Percentiles rank a stretch among this genome's conserved stretches.
Conservation (phyloP, 2,888 invertebrate genomes). For the Tuta absoluta region DNA sequence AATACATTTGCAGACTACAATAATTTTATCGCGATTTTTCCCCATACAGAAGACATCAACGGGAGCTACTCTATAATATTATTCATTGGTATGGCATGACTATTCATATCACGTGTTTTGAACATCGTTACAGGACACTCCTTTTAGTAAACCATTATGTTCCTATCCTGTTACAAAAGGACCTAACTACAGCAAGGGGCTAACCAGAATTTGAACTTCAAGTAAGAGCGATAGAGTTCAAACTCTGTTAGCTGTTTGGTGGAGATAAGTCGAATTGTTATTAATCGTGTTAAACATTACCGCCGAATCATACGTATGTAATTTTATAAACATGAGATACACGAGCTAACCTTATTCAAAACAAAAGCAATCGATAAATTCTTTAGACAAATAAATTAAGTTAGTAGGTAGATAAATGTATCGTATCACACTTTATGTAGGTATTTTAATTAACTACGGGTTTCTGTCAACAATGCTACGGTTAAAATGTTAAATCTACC, state of each 20-base stretch:
- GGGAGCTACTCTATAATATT: conserved; percentile 22
- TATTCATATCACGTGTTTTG: conserved; percentile 32
- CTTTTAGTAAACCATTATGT: conserved; percentile 46
- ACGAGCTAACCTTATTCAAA: background rate
- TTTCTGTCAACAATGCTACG: conserved; percentile 1
- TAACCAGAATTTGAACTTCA: background rate
- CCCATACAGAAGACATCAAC: conserved; percentile 31
- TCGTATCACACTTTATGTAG: background rate
- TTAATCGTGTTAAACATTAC: conserved; percentile 13
- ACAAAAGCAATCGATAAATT: conserved; percentile 1
- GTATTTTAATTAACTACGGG: background rate
- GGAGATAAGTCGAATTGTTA: background rate
- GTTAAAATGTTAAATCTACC: conserved; percentile 4
- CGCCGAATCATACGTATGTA: conserved; percentile 17
- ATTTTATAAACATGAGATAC: conserved; percentile 14
- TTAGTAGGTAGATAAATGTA: no score
- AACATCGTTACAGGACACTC: conserved; percentile 30
- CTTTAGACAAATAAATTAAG: background rate
- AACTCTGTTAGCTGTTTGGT: background rate
- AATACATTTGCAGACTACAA: background rate
- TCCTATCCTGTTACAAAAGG: conserved; percentile 13
- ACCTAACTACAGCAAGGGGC: conserved; percentile 7
- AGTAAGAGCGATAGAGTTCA: conserved; percentile 2
- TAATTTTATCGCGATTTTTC: conserved; percentile 11
- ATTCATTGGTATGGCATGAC: conserved; percentile 19